Conservation (phyloP, 1,140 invertebrate genomes). For the Camponotus floridanus region DNA sequence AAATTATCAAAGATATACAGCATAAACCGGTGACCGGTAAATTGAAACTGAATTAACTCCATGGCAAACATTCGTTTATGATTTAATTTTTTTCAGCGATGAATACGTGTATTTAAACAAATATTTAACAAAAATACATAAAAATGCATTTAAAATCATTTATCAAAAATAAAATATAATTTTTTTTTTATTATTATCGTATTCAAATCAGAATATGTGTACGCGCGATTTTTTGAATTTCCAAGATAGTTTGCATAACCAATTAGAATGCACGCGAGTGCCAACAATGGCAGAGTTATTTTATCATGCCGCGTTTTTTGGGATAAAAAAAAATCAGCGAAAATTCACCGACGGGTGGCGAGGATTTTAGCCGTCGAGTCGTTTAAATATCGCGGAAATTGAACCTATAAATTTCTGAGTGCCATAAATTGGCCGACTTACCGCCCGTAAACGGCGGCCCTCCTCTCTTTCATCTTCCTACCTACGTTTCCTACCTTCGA, state of each 20-base stretch:
- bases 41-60: constrained; percentile 24
- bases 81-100: not conserved
- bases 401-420: constrained; percentile 84
- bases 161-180: not conserved
- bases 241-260: not conserved
- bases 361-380: constrained; percentile 55
- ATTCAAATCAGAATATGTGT: too few species aligned
- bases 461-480: constrained; percentile 44
- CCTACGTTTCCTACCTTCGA: constrained; percentile 42
- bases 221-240: not conserved
- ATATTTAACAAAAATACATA: constrained; percentile 8
- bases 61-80: not conserved
- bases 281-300: constrained; percentile 1
- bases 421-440: constrained; percentile 80
- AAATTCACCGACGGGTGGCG: constrained; percentile 22
- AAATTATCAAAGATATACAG: constrained; percentile 19
- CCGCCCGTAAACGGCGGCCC: constrained; percentile 70
- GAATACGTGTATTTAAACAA: not conserved
- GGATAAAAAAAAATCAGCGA: constrained; percentile 16
- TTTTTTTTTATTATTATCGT: not conserved
- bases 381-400: constrained; percentile 84
- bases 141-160: constrained; percentile 2
- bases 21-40: not conserved
- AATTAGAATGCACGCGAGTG: not conserved
- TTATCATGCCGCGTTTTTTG: not conserved